Evolutionary conservation across 2,113 vertebrate species (phyloP), one percentile per base, ranked within the genome.

Genomic region (Gallinago media): DNA sequence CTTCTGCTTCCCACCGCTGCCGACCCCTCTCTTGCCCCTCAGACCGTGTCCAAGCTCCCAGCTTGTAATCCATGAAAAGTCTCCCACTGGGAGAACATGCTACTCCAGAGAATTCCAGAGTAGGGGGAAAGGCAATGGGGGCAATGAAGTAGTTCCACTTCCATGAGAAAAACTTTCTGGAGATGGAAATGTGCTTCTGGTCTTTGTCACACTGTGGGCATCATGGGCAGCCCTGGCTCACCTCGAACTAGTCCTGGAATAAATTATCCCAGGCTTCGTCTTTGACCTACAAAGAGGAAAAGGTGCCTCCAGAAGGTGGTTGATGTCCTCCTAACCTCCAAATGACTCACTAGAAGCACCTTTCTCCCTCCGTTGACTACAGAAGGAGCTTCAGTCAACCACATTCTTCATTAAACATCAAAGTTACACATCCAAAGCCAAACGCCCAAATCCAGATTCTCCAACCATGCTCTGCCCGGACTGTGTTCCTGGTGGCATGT

Each of bases 131-230:
- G 55, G 15, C 46, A 73, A 31, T 6, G 8, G 1, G 1, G 36
- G 22, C 58, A 34, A 59, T 19, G 44, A 72, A 87, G 55, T 46
- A 55, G 32, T 87, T 84, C 77, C 34, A 46, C 32, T 68, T 87
- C 81, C 58, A 19, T n/a, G 26, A 63, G 47, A 93, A 84, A 84
- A 84, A 46, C 76, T 52, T 92, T 76, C 67, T 55, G 81, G 59
- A 76, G 49, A 58, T 61, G 85, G 62, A 52, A 79, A 56, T 44
- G 38, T 73, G 63, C 63, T 78, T 44, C 59, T 58, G 49, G 34
- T 78, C 46, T 25, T 49, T 21, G 12, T 26, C 1, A 1, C 50
- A 4, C 44, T 0, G 0, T 58, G 74, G 38, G 14, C 72, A 34
- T 42, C 54, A 12, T 8, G 38, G 47, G 59, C 67, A 91, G 75